Base-by-base conservation (phyloP, 2,113 vertebrate genomes). In the Patagioenas fasciata region DNA sequence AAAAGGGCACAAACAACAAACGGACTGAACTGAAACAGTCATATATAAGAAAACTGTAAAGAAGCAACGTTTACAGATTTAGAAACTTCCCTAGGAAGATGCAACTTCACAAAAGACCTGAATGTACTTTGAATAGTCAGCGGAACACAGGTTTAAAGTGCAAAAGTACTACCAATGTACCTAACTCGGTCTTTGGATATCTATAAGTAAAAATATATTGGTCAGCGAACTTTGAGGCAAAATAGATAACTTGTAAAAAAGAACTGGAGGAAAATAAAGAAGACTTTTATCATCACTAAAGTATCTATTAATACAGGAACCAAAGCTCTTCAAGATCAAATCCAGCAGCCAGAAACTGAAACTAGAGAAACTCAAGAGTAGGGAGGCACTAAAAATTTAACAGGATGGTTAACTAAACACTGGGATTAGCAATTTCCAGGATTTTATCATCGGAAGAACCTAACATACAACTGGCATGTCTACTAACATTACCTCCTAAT, bases 381-480 rank as follows among this genome's bases (percentile, higher is more conserved):
- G 4, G 12, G 2, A 89, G 11, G 31, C 20, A 74, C 13, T 71
- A 53, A 8, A 36, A 28, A 16, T 73, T 80, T 47, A 73, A 47
- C 13, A 48, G 7, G 6, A 6, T 72, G 29, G 6, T 69, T 50
- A 67, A 57, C 13, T 64, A 81, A 87, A 61, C 31, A 50, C 18
- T 10, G 10, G 11, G 42, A 89, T 25, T 16, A 71, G 36, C 18
- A 84, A 65, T 0, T 0, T n/a, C 20, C 0, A 40, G 13, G 42
- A 70, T 47, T 56, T 69, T 51, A 32, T 19, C 15, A n/a, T 1
- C 10, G 26, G 53, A 90, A 75, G 15, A 85, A 38, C 8, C 17
- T 61, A 74, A 57, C 2, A n/a, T 5, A 65, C 13, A 65, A 32
- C 0, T 13, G 19, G 12, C 14, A 91, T 71, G 38, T 69, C 16